phyloP scores from a whole-genome alignment of 35 echinoderm and acorn worm genomes.

The Apostichopus parvimensis region DNA sequence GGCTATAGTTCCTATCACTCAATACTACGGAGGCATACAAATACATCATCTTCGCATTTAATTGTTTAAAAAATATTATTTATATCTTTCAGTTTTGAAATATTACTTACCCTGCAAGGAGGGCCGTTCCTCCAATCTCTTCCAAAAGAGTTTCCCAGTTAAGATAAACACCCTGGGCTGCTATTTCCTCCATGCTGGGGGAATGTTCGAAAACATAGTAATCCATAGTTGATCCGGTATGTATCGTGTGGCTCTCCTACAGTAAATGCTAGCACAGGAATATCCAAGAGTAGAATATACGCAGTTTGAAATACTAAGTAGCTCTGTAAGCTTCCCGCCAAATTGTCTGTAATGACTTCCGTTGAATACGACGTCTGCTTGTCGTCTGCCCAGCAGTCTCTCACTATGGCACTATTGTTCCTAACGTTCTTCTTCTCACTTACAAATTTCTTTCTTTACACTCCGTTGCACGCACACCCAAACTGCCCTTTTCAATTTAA shows the following conservation, averaged over 20 bases:
- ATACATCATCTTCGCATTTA: too few species aligned
- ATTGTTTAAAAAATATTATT: too few species aligned
- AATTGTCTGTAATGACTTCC: neutral
- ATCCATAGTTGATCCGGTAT: constrained; percentile 57
- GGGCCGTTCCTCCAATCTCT: constrained; percentile 79
- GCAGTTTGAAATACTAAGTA: too few species aligned
- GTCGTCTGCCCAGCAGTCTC: neutral
- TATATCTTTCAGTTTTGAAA: too few species aligned
- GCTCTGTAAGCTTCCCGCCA: neutral
- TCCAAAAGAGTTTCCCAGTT: constrained; percentile 71
- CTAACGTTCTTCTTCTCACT: neutral
- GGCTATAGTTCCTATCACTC: too few species aligned
- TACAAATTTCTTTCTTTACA: neutral
- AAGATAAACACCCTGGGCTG: constrained; percentile 63
- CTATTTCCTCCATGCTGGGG: constrained; percentile 87
- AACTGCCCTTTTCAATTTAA: neutral
- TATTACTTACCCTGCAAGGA: constrained; percentile 80
- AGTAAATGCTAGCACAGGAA: neutral
- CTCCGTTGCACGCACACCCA: neutral
- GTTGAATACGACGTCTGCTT: neutral
- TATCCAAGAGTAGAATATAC: too few species aligned
- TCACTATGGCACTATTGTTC: neutral
- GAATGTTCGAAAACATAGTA: constrained; percentile 86
- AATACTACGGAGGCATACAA: too few species aligned
- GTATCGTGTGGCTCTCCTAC: too few species aligned